A percentile compares a stretch with the other conserved stretches of the same genome.
Evolutionary conservation across 2,797 vertebrate genomes (phyloP).

Genomic region (Cossypha niveicapilla): DNA sequence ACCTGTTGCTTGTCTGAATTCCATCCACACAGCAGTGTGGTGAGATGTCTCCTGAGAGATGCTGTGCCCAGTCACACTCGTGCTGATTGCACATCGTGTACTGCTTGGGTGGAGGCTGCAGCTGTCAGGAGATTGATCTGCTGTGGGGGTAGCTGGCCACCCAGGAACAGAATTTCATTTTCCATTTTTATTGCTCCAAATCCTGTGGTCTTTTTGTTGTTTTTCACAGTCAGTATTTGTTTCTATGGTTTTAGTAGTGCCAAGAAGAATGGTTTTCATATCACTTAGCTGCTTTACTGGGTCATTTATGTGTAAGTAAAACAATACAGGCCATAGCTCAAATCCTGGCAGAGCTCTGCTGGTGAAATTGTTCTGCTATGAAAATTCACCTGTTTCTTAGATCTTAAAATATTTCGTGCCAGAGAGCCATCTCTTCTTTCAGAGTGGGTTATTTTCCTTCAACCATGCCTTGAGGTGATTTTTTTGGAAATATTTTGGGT

Average conservation of each 20-base stretch:
- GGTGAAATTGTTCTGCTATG: background rate
- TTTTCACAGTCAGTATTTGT: background rate
- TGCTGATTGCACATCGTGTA: rapidly evolving
- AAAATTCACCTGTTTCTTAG: background rate
- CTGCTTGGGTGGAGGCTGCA: background rate
- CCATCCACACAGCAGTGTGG: background rate
- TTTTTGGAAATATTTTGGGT: background rate
- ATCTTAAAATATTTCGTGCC: background rate
- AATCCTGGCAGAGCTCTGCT: background rate
- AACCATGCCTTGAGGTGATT: background rate
- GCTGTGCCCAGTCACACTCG: rapidly evolving
- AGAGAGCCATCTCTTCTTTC: background rate
- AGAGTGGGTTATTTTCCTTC: background rate
- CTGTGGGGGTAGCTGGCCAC: background rate
- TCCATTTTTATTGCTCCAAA: background rate
- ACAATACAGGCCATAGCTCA: background rate
- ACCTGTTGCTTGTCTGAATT: background rate
- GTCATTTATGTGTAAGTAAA: background rate
- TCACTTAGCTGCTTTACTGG: background rate
- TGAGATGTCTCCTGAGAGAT: background rate
- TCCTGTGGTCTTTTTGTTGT: background rate
- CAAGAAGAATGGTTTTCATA: background rate
- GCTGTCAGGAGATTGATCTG: background rate
- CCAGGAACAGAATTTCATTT: background rate
- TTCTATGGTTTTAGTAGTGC: background rate